These are phyloP conservation scores for Phoebastria nigripes DNA, from an alignment of 2,797 vertebrate species.

Conservation along the genomic window DNA sequence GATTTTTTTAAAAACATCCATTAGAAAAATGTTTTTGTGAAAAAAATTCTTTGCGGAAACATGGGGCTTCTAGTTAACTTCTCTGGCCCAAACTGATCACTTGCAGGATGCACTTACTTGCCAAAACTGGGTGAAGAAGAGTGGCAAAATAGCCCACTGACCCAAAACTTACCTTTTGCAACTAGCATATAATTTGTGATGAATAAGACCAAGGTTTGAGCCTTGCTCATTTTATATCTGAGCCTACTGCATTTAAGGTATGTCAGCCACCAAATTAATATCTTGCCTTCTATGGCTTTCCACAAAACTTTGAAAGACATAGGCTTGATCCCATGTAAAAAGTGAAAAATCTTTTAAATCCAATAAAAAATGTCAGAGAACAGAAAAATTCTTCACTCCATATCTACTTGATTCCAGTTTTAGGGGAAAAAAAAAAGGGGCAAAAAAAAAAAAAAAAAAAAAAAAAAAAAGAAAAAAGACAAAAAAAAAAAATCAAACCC, in stretches of 20 bases:
- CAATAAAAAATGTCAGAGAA: not conserved
- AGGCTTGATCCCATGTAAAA: not conserved
- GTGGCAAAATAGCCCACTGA: not conserved
- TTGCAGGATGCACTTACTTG: not conserved
- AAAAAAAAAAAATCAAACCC: not conserved
- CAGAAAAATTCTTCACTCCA: not conserved
- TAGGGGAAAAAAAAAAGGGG: accelerated
- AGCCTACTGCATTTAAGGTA: not conserved
- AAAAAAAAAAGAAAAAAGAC: not conserved
- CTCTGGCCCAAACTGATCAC: not conserved
- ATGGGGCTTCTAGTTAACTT: not conserved
- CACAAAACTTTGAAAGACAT: not conserved
- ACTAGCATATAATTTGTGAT: not conserved
- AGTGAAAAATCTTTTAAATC: not conserved
- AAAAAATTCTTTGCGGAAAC: not conserved
- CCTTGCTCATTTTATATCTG: not conserved
- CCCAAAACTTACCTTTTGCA: not conserved
- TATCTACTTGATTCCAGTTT: not conserved
- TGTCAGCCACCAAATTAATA: not conserved
- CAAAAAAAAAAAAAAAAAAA: not conserved
- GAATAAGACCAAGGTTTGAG: not conserved
- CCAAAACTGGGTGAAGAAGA: not conserved
- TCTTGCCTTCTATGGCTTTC: not conserved
- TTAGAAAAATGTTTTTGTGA: not conserved
- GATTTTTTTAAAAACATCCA: too few relatives aligned